Conservation (phyloP, 2,888 invertebrate species). For the Teinopalpus imperialis region DNA sequence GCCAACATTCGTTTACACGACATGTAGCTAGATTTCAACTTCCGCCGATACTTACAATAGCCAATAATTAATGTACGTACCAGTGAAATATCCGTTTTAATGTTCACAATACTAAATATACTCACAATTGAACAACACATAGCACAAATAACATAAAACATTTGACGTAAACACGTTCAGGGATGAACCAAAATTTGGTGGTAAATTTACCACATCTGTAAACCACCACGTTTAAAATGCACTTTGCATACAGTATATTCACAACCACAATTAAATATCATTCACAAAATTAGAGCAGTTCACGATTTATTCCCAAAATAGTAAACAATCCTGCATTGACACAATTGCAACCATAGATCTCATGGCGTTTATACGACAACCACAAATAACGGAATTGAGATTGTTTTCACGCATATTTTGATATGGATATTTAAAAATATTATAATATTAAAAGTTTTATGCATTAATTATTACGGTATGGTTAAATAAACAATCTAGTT, state of each 20-base stretch:
- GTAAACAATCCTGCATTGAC: slow-evolving; percentile 76
- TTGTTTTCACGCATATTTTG: slow-evolving; percentile 44
- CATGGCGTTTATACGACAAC: slow-evolving; percentile 70
- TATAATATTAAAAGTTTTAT: too few species aligned
- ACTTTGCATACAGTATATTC: slow-evolving; percentile 29
- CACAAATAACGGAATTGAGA: slow-evolving; percentile 66
- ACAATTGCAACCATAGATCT: slow-evolving; percentile 76
- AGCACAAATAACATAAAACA: slow-evolving; percentile 53
- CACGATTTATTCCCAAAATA: slow-evolving; percentile 60
- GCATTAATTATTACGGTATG: too few species aligned
- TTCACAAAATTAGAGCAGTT: slow-evolving; percentile 33
- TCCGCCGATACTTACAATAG: slow-evolving; percentile 40
- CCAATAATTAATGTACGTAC: slow-evolving; percentile 42
- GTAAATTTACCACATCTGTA: slow-evolving; percentile 29
- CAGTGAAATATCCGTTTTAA: slow-evolving; percentile 41
- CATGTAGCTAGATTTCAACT: slow-evolving; percentile 48
- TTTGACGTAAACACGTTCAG: slow-evolving; percentile 72
- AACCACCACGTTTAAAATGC: slow-evolving; percentile 13
- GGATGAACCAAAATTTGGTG: slow-evolving; percentile 34
- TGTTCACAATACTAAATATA: slow-evolving; percentile 43
- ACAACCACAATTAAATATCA: slow-evolving; percentile 27
- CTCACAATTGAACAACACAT: slow-evolving; percentile 44
- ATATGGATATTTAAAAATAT: neutral
- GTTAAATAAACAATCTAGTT: too few species aligned
- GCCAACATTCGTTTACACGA: slow-evolving; percentile 55